Percentiles rank a stretch among this genome's conserved stretches.
Conservation (phyloP, 2,888 invertebrate species). For the Drosophila mimica region DNA sequence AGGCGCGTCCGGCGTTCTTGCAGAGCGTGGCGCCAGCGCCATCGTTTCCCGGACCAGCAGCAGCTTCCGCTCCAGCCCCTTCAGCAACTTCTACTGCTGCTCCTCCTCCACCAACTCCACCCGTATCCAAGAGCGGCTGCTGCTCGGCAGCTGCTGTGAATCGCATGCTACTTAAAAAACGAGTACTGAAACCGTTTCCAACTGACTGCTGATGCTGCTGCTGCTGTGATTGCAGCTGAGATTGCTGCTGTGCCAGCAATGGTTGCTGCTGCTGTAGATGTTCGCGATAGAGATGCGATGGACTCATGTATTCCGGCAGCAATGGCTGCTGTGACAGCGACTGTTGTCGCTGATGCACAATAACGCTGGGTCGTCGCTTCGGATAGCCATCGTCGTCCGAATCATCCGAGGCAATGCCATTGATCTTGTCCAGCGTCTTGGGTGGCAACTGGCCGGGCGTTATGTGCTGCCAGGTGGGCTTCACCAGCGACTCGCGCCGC, state of each 20-base stretch:
- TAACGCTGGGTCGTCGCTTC: slow-evolving; percentile 79
- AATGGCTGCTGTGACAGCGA: slow-evolving; percentile 64
- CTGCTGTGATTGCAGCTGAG: slow-evolving; percentile 34
- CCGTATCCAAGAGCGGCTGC: slow-evolving; percentile 68
- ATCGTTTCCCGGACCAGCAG: slow-evolving; percentile 45
- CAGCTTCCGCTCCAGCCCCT: slow-evolving; percentile 1
- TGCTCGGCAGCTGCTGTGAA: slow-evolving; percentile 53
- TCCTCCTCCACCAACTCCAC: slow-evolving; percentile 35
- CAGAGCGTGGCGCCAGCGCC: slow-evolving; percentile 74
- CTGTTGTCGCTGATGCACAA: slow-evolving; percentile 75
- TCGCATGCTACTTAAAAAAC: slow-evolving; percentile 60
- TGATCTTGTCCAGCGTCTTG: slow-evolving; percentile 83
- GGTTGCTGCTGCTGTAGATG: slow-evolving; percentile 38
- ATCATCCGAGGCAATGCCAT: slow-evolving; percentile 82
- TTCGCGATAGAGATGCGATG: slow-evolving; percentile 59
- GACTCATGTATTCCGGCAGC: slow-evolving; percentile 62
- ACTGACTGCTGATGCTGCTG: slow-evolving; percentile 28
- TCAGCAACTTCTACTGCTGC: slow-evolving; percentile 10
- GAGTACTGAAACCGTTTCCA: slow-evolving; percentile 49
- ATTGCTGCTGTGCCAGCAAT: slow-evolving; percentile 16
- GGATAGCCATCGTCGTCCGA: slow-evolving; percentile 79
- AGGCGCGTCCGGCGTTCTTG: slow-evolving; percentile 75
- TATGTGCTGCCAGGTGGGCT: slow-evolving; percentile 85
- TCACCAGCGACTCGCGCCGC: slow-evolving; percentile 84
- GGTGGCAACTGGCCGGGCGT: slow-evolving; percentile 84